A percentile compares a stretch with the other conserved stretches of the same genome.
These are phyloP conservation scores for Stenotaenia linearis DNA, from an alignment of 2,888 invertebrate species.

Conservation along the genomic window DNA sequence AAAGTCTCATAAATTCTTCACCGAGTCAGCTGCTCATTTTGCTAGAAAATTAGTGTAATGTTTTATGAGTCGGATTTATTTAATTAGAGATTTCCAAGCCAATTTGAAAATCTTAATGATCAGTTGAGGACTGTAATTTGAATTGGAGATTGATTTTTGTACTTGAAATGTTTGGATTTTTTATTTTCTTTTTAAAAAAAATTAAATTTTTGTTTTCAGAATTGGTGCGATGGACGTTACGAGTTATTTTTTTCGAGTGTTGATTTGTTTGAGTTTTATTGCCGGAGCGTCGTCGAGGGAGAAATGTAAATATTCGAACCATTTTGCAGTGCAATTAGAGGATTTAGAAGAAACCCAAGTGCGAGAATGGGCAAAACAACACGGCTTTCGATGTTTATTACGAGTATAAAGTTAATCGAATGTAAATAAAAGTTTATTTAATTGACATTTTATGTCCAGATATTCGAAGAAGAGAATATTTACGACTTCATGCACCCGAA, in stretches of 20 bases:
- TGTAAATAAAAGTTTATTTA: no score
- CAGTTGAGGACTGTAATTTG: not conserved
- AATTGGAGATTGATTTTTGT: not conserved
- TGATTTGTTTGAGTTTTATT: not conserved
- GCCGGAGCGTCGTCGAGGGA: not conserved
- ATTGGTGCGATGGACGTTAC: no score
- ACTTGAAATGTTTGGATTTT: not conserved
- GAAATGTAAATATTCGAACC: slow-evolving; percentile 1
- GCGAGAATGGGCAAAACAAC: not conserved
- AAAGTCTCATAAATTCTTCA: slow-evolving; percentile 5
- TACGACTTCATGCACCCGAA: slow-evolving; percentile 27
- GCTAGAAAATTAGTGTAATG: not conserved
- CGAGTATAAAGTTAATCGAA: not conserved
- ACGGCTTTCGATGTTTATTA: not conserved
- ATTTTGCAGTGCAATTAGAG: not conserved
- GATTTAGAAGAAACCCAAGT: not conserved
- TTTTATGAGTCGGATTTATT: slow-evolving; percentile 11
- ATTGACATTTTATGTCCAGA: not conserved
- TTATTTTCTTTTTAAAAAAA: not conserved
- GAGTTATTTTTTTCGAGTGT: not conserved
- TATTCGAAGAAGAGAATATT: slow-evolving; percentile 30
- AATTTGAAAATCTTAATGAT: not conserved
- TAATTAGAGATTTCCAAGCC: not conserved
- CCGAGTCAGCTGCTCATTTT: not conserved
- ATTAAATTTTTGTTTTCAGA: no score